Evolutionary conservation across 1,140 invertebrate species (phyloP), one percentile per base, ranked within the genome.

Genomic region (Pseudomyrmex flavicornis): DNA sequence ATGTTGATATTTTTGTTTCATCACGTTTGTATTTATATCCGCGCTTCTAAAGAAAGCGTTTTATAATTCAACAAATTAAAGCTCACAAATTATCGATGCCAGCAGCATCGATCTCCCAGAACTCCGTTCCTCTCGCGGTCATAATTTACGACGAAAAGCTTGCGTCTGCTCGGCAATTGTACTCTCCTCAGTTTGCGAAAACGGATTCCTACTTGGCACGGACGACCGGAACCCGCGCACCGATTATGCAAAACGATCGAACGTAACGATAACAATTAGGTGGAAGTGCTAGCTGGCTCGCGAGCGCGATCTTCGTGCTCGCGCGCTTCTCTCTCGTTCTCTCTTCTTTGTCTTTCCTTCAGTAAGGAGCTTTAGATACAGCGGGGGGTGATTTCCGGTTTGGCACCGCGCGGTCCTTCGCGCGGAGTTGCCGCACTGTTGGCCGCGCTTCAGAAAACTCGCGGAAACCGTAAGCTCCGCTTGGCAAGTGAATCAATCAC

Each of bases 401-500:
- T 93, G 91, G 92, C 91, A 93, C 80, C 62, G 88, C 68, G 46
- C 76, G 77, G 87, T 82, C 84, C 86, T 90, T 88, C 87, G 85
- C 88, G 13, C 52, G 13, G 26, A 44, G 85, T 87, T 76, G 68
- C 88, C 83, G 80, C 72, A 86, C 84, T 88, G 84, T 93, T 93
- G 92, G 92, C 92, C 80, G 56, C 15, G 86, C 89, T 89, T 92
- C 92, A 93, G 92, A 91, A 93, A 93, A 93, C 86, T 93, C 92
- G 88, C 86, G 83, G 84, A 88, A 89, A 58, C 59, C 88, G 90
- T 90, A 91, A 91, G 90, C 89, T 89, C 82, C 80, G 86, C 85
- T 89, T 90, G 91, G 90, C 90, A 91, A 93, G 90, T 93, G 89
- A 92, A 93, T 93, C 92, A 92, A 93, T 93, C 92, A 93, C 85